These are phyloP conservation scores for Sebastes hubbsi DNA, from an alignment of 2,797 vertebrate genomes.

Conservation along the genomic window DNA sequence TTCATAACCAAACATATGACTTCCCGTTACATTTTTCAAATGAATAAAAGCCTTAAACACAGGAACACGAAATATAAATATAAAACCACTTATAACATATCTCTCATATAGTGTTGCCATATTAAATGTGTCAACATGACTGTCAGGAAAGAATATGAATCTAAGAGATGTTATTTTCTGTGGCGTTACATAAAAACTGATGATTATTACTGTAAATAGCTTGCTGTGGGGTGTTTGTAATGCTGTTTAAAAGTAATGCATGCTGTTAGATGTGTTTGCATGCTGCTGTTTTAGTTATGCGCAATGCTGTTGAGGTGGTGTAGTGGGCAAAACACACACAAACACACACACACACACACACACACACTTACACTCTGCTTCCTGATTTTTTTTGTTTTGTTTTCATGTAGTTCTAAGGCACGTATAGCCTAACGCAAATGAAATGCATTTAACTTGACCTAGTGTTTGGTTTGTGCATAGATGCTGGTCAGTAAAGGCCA, in stretches of 20 bases:
- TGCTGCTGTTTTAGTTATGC: background rate
- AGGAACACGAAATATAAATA: background rate
- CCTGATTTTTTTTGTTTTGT: background rate
- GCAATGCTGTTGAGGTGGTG: background rate
- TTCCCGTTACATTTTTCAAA: background rate
- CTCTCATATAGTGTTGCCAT: background rate
- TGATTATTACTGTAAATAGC: background rate
- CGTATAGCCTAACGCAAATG: background rate
- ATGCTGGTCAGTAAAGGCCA: too few relatives aligned
- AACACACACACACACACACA: background rate
- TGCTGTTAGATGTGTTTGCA: background rate
- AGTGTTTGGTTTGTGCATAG: background rate
- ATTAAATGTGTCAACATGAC: background rate
- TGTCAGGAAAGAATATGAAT: background rate
- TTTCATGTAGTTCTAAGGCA: too few relatives aligned
- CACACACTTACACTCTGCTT: background rate
- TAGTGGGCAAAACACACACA: background rate
- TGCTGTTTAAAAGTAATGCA: background rate
- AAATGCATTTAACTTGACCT: background rate
- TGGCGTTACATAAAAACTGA: background rate
- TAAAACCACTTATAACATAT: background rate
- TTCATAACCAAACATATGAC: too few relatives aligned
- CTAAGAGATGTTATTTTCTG: background rate
- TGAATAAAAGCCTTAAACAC: background rate
- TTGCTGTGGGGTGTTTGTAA: background rate